Evolutionary conservation across 2,888 invertebrate species (phyloP), one percentile per base, ranked within the genome.

Genomic region (Tanaodytes sp.): DNA sequence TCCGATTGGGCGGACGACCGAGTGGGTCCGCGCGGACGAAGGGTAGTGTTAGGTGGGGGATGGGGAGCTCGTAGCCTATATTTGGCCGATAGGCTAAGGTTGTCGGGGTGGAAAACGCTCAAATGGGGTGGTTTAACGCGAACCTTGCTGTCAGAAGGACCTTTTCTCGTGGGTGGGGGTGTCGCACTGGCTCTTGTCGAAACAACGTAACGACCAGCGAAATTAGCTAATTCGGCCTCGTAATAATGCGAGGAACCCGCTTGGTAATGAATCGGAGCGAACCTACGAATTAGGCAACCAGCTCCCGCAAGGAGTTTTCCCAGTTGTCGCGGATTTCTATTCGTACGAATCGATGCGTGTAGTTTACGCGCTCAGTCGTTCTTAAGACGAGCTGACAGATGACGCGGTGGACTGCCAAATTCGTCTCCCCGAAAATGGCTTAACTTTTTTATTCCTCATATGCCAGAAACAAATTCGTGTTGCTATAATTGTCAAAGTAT

Each of bases 101-200:
- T 82, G 82, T 78, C 80, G 80, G 84, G 84, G 81, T 84, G 84
- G 84, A 84, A 84, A 84, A 84, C 84, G 84, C 81, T 84, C 84
- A 84, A 84, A 84, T 84, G 83, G 84, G 84, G 83, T 84, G 84
- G 84, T 84, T 84, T 84, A 84, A 83, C 83, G 83, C 81, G 84
- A 83, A 80, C 80, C 82, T 82, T 80, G 80, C 78, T 80, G 80
- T 79, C 81, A 81, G 82, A 83, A 82, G 83, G 83, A 83, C 82
- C 81, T 80, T 80, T 78, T 77, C 73, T 71, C n/a, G n/a, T n/a
- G 66, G 75, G 74, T 71, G 73, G 55, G 61, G 51, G 61, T 48
- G 72, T 73, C 72, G 66, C 72, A 71, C 57, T 59, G 65, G 43
- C 72, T 61, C 66, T 78, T 76, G 76, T 78, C 79, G 81, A 81